Conservation (phyloP, 2,113 vertebrate species). For the Laterallus jamaicensis region DNA sequence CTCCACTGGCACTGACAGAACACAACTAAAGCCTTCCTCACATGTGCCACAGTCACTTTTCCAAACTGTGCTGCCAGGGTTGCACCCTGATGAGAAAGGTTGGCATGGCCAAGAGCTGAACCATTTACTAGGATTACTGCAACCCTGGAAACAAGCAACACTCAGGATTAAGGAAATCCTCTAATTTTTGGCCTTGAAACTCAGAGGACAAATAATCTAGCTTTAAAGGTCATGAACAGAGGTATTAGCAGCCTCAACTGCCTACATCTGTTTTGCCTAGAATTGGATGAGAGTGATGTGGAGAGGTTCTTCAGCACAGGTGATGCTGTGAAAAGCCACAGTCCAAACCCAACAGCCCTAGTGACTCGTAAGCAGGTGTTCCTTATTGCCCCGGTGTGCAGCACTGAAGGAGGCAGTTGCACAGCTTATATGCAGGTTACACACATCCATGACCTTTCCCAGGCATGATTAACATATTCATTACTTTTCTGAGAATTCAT, state of each 20-base stretch:
- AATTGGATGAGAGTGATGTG: not conserved
- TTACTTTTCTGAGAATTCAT: no score
- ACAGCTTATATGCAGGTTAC: no score
- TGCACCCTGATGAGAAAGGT: rapidly evolving
- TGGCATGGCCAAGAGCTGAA: not conserved
- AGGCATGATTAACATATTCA: no score
- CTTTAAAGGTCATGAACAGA: not conserved
- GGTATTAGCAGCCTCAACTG: not conserved
- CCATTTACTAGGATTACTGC: not conserved
- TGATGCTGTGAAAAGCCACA: no score
- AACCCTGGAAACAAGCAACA: not conserved
- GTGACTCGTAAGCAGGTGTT: no score
- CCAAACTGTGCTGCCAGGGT: not conserved
- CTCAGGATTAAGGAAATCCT: not conserved
- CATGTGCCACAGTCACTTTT: not conserved
- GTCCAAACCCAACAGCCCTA: no score
- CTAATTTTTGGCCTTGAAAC: not conserved
- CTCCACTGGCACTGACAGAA: not conserved
- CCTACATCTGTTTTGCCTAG: not conserved
- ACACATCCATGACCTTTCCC: no score
- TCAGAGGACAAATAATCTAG: not conserved
- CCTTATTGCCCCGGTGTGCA: no score
- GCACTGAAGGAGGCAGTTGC: no score
- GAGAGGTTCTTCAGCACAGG: not conserved
- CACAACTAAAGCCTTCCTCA: not conserved